Percentiles rank a stretch among this genome's conserved stretches.
These are phyloP conservation scores for Suillia variegata DNA, from an alignment of 2,888 invertebrate species.

Conservation along the genomic window DNA sequence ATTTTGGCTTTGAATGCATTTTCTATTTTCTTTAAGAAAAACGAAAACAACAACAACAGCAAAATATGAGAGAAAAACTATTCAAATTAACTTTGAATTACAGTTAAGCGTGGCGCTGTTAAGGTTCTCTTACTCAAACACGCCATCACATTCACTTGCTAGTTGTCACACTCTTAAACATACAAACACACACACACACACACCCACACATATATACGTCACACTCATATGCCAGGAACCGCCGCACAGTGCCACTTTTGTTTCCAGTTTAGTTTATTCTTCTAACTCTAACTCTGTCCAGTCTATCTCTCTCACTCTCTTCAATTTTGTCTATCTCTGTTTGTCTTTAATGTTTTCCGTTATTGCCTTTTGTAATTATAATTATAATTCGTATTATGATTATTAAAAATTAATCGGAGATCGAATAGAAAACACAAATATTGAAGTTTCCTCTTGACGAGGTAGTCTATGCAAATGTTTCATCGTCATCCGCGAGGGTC, in stretches of 20 bases:
- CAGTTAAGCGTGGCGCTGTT: too few relatives aligned
- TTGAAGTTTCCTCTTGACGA: too few relatives aligned
- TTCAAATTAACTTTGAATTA: background rate
- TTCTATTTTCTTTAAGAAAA: background rate
- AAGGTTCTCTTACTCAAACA: background rate
- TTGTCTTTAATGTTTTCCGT: background rate
- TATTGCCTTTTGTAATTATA: background rate
- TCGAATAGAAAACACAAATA: background rate
- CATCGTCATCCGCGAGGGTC: too few relatives aligned
- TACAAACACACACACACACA: background rate
- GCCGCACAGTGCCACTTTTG: too few relatives aligned
- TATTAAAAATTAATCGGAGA: constrained; percentile 1
- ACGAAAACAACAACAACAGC: background rate
- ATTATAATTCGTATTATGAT: too few relatives aligned
- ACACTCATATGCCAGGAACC: too few relatives aligned
- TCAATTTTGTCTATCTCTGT: background rate
- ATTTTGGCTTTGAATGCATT: constrained; percentile 13
- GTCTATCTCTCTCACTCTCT: too few relatives aligned
- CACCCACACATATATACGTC: constrained; percentile 10
- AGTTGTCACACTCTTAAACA: background rate
- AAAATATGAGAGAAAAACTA: background rate
- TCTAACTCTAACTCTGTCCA: too few relatives aligned
- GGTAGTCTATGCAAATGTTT: too few relatives aligned
- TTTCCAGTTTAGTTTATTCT: too few relatives aligned
- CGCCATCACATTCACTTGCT: background rate